Evolutionary conservation across 2,888 invertebrate genomes (phyloP).

Genomic region (Meghimatium bilineatum): DNA sequence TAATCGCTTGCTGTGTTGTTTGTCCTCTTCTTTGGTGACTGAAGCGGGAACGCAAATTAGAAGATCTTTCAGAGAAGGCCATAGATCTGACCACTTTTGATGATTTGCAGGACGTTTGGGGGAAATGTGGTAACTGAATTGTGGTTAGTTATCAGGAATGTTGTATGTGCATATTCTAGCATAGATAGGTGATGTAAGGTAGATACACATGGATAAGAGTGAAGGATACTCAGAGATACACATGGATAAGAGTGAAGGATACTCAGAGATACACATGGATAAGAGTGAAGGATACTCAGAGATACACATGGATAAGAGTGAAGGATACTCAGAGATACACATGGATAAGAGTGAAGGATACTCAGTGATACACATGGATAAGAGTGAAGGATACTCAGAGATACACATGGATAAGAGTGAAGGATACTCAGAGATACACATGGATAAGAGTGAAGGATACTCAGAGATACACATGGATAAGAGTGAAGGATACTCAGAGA

Average conservation of each 20-base stretch:
- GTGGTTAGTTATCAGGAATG: neutral
- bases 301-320: too few species aligned
- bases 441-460: too few species aligned
- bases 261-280: too few species aligned
- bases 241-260: neutral
- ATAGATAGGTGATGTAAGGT: neutral
- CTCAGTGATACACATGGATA: too few species aligned
- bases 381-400: too few species aligned
- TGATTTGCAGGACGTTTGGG: neutral
- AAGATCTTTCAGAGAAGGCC: neutral
- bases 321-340: neutral
- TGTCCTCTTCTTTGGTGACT: constrained; percentile 2
- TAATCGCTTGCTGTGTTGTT: constrained; percentile 8
- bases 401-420: too few species aligned
- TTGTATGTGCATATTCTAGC: neutral
- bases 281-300: too few species aligned
- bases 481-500: too few species aligned
- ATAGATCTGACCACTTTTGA: neutral
- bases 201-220: neutral
- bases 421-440: too few species aligned
- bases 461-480: too few species aligned
- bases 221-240: neutral
- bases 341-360: too few species aligned
- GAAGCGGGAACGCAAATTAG: neutral
- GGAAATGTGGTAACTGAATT: neutral